Evolutionary conservation across 2,113 vertebrate genomes (phyloP), one percentile per base, ranked within the genome.

Genomic region (Vulpes ferrilata): DNA sequence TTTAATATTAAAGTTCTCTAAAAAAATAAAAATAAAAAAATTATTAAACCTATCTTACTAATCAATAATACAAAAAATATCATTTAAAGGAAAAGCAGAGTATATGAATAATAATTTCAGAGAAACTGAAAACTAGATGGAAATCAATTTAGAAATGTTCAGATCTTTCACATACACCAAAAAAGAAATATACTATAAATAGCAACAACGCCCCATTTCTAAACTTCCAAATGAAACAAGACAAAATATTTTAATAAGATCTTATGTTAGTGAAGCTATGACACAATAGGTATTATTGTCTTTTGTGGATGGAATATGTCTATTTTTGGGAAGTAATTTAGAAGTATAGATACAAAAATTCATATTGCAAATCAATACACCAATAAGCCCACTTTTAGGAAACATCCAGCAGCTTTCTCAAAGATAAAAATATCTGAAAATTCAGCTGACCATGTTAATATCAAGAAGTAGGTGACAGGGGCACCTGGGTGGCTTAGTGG

Each of bases 181-280:
- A 84, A 93, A 84, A 32, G 15, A 74, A 43, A 57, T 51, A 55
- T 57, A 15, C 32, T 48, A 27, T 71, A 80, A 80, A 88, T 1
- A 79, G 9, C 8, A 94, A 55, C 53, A 65, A 53, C 12, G 4
- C 0, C 2, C 19, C 3, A 51, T 95, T 88, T 78, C 55, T 79
- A 93, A 81, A 94, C 27, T 92, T 17, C 38, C 78, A 95, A 95
- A 60, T 92, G n/a, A 65, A 67, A 76, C 19, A 92, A 59, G 16
- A 30, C n/a, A 81, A 93, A 90, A 38, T 48, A 79, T 79, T 65
- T 90, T 25, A 90, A 90, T 53, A 73, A 74, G 85, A 57, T 76
- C 4, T 35, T 48, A 22, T 20, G 23, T 71, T 79, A 71, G 1
- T 82, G 7, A 84, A 80, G 22, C 35, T 55, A 11, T 81, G 43